These are phyloP conservation scores for Philotrypesis tridentata DNA, from an alignment of 1,140 invertebrate genomes.

Conservation along the genomic window DNA sequence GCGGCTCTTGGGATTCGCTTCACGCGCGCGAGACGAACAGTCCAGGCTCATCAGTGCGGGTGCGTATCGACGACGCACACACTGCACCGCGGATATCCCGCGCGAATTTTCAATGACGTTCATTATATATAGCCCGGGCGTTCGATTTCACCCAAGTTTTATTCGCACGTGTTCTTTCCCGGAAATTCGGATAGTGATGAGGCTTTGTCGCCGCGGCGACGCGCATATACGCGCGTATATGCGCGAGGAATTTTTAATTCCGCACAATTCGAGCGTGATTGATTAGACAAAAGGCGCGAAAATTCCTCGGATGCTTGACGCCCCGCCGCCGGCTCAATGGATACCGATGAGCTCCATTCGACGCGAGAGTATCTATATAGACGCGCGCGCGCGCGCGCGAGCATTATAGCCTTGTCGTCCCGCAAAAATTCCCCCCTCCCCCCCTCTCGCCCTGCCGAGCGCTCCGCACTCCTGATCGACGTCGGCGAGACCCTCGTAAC, in stretches of 20 bases:
- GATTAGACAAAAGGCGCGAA: not conserved
- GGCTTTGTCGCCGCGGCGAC: not conserved
- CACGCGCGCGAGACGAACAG: constrained; percentile 13
- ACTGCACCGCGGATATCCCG: not conserved
- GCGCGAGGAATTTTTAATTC: not conserved
- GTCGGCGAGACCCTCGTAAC: not conserved
- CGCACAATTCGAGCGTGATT: not conserved
- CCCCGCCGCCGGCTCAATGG: not conserved
- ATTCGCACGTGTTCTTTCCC: not conserved
- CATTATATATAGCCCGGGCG: too few relatives aligned
- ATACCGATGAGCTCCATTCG: constrained; percentile 2
- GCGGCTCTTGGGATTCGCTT: not conserved
- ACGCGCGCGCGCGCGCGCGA: too few relatives aligned
- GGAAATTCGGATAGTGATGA: not conserved
- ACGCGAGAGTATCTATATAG: too few relatives aligned
- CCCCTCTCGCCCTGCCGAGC: too few relatives aligned
- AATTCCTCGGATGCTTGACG: not conserved
- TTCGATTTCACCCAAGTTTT: not conserved
- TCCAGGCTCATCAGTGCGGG: constrained; percentile 18
- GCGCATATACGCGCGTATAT: too few relatives aligned
- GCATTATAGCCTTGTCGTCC: constrained; percentile 1
- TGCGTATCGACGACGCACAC: too few relatives aligned
- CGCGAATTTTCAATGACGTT: not conserved
- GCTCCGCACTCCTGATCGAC: too few relatives aligned
- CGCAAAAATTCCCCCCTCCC: not conserved